Conservation (phyloP, 2,113 vertebrate species). For the Hippocampus mohnikei region DNA sequence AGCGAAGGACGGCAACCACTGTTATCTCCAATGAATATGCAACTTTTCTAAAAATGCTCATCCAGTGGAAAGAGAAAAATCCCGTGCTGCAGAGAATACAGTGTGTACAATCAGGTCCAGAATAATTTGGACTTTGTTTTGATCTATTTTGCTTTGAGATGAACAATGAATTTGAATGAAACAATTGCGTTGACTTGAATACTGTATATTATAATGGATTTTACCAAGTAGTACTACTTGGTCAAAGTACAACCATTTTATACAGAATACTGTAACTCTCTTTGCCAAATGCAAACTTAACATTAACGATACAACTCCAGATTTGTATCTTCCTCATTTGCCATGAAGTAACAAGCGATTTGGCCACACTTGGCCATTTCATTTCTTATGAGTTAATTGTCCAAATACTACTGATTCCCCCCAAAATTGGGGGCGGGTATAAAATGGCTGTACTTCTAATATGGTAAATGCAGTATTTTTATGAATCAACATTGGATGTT, state of each 20-base stretch:
- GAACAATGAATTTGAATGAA: not conserved
- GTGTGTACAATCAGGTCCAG: not conserved
- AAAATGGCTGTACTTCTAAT: not conserved
- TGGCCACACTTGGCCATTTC: not conserved
- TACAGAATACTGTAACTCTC: not conserved
- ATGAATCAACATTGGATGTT: no score
- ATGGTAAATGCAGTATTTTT: not conserved
- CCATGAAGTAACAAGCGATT: not conserved
- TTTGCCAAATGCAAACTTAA: not conserved
- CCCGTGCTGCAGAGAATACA: not conserved
- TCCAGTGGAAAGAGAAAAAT: not conserved
- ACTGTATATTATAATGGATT: not conserved
- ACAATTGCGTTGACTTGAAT: not conserved
- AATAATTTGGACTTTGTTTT: not conserved
- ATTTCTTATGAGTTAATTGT: not conserved
- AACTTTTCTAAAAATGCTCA: not conserved
- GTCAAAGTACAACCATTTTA: not conserved
- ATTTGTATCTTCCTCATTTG: not conserved
- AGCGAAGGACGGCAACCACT: not conserved
- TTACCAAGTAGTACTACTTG: not conserved
- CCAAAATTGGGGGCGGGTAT: not conserved
- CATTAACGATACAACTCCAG: not conserved
- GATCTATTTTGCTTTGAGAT: not conserved
- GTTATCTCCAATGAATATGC: constrained; percentile 13
- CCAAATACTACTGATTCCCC: not conserved